Percentiles rank a stretch among this genome's conserved stretches.
Conservation (phyloP, 2,888 invertebrate species). For the Nycteola revayana region DNA sequence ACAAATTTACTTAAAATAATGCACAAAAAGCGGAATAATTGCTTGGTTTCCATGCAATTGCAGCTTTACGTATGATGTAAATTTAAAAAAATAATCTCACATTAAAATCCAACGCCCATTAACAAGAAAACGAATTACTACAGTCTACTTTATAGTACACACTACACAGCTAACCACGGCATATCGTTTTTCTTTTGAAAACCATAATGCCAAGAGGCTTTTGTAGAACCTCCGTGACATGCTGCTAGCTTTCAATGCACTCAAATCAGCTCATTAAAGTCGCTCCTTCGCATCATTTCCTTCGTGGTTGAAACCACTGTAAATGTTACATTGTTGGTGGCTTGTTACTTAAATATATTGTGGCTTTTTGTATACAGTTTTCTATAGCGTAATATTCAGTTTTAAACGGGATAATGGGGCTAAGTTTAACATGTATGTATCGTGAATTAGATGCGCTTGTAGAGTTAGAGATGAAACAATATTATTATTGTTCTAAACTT, state of each 20-base stretch:
- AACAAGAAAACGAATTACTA: conserved; percentile 4
- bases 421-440: too few relatives aligned
- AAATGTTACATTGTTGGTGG: conserved; percentile 36
- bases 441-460: too few relatives aligned
- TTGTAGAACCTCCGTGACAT: conserved; percentile 41
- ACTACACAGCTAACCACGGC: conserved; percentile 7
- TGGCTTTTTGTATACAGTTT: conserved; percentile 13
- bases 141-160: conserved; percentile 9
- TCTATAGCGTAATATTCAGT: conserved; percentile 4
- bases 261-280: conserved; percentile 65
- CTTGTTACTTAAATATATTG: conserved; percentile 38
- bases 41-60: too few relatives aligned
- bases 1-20: background rate
- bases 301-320: conserved; percentile 46
- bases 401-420: conserved; percentile 3
- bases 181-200: conserved; percentile 55
- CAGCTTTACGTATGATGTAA: too few relatives aligned
- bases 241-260: conserved; percentile 45
- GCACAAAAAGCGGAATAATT: background rate
- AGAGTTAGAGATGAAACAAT: too few relatives aligned
- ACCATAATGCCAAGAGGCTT: conserved; percentile 47
- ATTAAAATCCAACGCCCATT: background rate
- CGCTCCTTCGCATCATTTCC: conserved; percentile 61
- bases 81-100: too few relatives aligned
- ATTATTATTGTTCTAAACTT: too few relatives aligned